Percentiles rank a stretch among this genome's conserved stretches.
Conservation (phyloP, 2,888 invertebrate genomes). For the Empis livida region DNA sequence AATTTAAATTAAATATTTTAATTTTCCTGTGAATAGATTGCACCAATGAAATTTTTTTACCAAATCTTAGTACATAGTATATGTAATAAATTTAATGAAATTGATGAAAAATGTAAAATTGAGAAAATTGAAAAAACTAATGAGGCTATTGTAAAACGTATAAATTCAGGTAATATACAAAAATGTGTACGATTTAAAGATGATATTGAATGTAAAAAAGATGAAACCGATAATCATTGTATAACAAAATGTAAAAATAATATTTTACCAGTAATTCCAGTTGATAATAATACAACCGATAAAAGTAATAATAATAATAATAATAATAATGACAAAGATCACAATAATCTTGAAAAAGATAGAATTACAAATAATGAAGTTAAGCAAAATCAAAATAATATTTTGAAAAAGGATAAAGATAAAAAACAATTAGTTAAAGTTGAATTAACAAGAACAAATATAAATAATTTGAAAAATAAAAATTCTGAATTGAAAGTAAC, state of each 20-base stretch:
- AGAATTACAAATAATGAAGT: too few relatives aligned
- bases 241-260: not conserved
- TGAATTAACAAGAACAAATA: too few relatives aligned
- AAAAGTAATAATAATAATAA: too few relatives aligned
- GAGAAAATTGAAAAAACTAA: conserved; percentile 8
- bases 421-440: too few relatives aligned
- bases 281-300: too few relatives aligned
- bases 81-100: conserved; percentile 3
- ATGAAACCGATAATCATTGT: not conserved
- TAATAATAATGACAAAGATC: too few relatives aligned
- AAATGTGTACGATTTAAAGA: not conserved
- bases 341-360: too few relatives aligned
- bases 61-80: conserved; percentile 38
- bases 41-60: conserved; percentile 52
- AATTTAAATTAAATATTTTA: not conserved
- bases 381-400: too few relatives aligned
- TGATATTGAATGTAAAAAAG: not conserved
- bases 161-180: not conserved
- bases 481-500: too few relatives aligned
- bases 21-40: conserved; percentile 34
- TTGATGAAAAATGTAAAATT: conserved; percentile 7
- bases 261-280: too few relatives aligned
- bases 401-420: too few relatives aligned
- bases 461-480: too few relatives aligned
- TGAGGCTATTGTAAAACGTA: conserved; percentile 2